Percentiles rank a stretch among this genome's conserved stretches.
These are phyloP conservation scores for Phasianus colchicus DNA, from an alignment of 2,113 vertebrate species.

Conservation along the genomic window DNA sequence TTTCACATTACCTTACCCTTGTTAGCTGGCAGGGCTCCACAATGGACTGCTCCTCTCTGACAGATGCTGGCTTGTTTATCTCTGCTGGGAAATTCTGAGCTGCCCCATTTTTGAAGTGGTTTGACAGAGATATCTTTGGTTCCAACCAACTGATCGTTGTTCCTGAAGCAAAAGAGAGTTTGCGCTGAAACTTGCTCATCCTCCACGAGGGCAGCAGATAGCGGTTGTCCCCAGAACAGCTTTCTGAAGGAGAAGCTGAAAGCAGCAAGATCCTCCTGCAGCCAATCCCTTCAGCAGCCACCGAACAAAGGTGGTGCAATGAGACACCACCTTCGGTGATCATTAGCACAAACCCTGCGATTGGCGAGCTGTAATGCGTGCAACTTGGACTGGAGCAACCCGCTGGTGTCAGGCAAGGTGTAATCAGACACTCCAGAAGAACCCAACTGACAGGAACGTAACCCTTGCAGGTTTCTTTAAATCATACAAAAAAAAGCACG, in stretches of 20 bases:
- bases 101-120: constrained; percentile 93
- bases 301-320: constrained; percentile 65
- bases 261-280: constrained; percentile 65
- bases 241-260: constrained; percentile 36
- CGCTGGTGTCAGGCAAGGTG: constrained; percentile 69
- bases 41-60: constrained; percentile 79
- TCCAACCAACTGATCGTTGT: constrained; percentile 95
- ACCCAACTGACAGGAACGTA: constrained; percentile 10
- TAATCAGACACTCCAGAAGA: constrained; percentile 73
- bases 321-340: constrained; percentile 61
- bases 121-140: constrained; percentile 88
- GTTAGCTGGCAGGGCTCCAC: constrained; percentile 84
- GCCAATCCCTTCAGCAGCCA: constrained; percentile 62
- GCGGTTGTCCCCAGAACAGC: constrained; percentile 49
- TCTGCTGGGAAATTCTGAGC: constrained; percentile 83
- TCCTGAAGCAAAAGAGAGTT: constrained; percentile 85
- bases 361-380: constrained; percentile 69
- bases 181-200: constrained; percentile 87
- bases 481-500: neutral
- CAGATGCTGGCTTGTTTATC: constrained; percentile 79
- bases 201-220: constrained; percentile 59
- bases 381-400: constrained; percentile 53
- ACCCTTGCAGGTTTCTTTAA: neutral
- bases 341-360: constrained; percentile 77
- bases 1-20: constrained; percentile 84